Evolutionary conservation across 2,888 invertebrate genomes (phyloP).

Genomic region (Leucoma salicis): DNA sequence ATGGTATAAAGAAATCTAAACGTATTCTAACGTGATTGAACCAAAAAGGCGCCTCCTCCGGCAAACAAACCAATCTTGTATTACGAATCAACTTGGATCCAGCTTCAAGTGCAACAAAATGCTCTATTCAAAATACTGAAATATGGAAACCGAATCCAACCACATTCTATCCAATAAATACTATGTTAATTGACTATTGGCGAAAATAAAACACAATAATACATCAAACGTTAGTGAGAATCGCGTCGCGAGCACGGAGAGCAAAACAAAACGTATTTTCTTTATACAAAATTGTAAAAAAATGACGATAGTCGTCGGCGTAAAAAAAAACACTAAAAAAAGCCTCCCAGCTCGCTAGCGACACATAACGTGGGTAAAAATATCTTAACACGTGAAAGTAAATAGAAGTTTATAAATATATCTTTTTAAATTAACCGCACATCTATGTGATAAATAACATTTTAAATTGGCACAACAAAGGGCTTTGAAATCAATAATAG

Average conservation of each 20-base stretch:
- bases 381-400: constrained; percentile 52
- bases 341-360: constrained; percentile 37
- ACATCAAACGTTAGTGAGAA: constrained; percentile 31
- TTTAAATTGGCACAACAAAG: constrained; percentile 32
- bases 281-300: constrained; percentile 47
- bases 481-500: constrained; percentile 31
- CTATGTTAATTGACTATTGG: constrained; percentile 57
- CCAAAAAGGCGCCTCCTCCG: constrained; percentile 50
- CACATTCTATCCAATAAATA: constrained; percentile 51
- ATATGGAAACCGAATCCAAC: constrained; percentile 45
- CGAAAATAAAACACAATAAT: constrained; percentile 46
- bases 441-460: constrained; percentile 23
- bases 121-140: constrained; percentile 12
- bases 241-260: constrained; percentile 40
- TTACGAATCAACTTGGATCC: constrained; percentile 41
- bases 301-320: constrained; percentile 24
- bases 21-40: constrained; percentile 45
- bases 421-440: constrained; percentile 32
- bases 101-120: constrained; percentile 30
- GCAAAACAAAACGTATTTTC: constrained; percentile 50
- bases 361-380: constrained; percentile 43
- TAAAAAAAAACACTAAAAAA: constrained; percentile 35
- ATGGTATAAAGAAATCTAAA: constrained; percentile 46
- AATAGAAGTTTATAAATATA: constrained; percentile 34
- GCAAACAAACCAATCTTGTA: constrained; percentile 50